Evolutionary conservation across 2,888 invertebrate species (phyloP).

Genomic region (Xanthia icteritia): DNA sequence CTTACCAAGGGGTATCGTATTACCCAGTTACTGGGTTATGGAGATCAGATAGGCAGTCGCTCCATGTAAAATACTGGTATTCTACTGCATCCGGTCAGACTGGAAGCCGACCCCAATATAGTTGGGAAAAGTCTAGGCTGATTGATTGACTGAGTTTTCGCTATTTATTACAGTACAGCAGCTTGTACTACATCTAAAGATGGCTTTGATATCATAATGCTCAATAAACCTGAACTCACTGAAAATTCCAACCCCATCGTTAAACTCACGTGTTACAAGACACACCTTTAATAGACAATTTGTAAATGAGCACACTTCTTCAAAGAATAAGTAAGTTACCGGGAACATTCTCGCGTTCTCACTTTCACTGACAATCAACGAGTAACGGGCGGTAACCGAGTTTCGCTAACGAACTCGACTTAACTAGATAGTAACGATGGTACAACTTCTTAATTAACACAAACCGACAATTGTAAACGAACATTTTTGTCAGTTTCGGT

Average conservation of each 20-base stretch:
- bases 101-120: too few species aligned
- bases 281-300: conserved; percentile 52
- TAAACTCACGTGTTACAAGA: conserved; percentile 28
- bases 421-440: conserved; percentile 85
- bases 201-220: background rate
- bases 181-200: background rate
- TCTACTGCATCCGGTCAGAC: too few species aligned
- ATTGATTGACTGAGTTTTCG: too few species aligned
- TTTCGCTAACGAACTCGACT: conserved; percentile 85
- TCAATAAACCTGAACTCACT: background rate
- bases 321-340: conserved; percentile 61
- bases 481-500: conserved; percentile 69
- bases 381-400: conserved; percentile 81
- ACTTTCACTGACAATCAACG: conserved; percentile 85
- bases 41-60: too few species aligned
- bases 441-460: conserved; percentile 84
- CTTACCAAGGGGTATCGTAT: too few species aligned
- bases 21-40: too few species aligned
- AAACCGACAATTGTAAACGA: conserved; percentile 76
- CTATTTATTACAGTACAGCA: too few species aligned
- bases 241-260: conserved; percentile 16
- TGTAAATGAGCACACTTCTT: conserved; percentile 58
- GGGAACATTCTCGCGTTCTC: conserved; percentile 72
- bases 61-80: too few species aligned
- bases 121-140: too few species aligned